Evolutionary conservation across 2,888 invertebrate genomes (phyloP).

Genomic region (Campoletis raptor): DNA sequence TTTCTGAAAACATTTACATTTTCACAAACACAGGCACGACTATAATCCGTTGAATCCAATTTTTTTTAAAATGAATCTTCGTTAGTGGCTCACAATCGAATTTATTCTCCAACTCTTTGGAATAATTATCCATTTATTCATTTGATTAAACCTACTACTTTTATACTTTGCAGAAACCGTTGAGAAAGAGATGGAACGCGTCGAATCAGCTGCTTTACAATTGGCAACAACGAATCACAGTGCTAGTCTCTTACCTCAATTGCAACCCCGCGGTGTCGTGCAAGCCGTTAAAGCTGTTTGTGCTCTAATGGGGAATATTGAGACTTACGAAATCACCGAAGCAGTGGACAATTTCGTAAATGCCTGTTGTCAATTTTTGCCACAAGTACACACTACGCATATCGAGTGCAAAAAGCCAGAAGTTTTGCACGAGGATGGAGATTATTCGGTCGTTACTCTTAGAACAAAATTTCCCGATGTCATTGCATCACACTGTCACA

Average conservation of each 20-base stretch:
- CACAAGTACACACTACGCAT: constrained; percentile 81
- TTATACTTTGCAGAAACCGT: constrained; percentile 88
- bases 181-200: constrained; percentile 92
- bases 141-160: background rate
- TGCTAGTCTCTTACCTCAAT: constrained; percentile 81
- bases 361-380: constrained; percentile 86
- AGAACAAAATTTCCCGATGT: constrained; percentile 86
- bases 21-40: background rate
- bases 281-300: constrained; percentile 98
- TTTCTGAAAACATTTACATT: background rate
- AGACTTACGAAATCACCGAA: constrained; percentile 94
- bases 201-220: constrained; percentile 88
- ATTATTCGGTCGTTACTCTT: constrained; percentile 89
- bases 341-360: constrained; percentile 89
- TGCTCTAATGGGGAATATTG: constrained; percentile 94
- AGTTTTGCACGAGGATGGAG: constrained; percentile 89
- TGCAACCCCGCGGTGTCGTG: constrained; percentile 91
- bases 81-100: background rate
- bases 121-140: background rate
- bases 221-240: constrained; percentile 82
- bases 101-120: background rate
- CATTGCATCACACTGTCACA: constrained; percentile 89
- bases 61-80: background rate
- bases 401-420: constrained; percentile 87
- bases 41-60: background rate